Percentiles rank a stretch among this genome's conserved stretches.
phyloP scores from a whole-genome alignment of 2,113 vertebrate genomes.

The Larimichthys polyactis region DNA sequence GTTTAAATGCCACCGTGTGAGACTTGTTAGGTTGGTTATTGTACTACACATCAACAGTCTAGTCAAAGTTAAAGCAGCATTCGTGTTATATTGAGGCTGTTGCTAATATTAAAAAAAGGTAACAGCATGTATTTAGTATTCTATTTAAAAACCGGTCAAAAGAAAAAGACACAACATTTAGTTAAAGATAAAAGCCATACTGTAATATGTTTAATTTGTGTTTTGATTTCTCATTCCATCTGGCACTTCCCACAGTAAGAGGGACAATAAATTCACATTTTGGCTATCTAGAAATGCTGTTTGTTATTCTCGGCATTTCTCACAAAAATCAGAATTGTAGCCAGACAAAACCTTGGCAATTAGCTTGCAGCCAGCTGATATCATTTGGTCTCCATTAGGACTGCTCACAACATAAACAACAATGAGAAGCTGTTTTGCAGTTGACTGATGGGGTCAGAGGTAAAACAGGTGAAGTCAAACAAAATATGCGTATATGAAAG shows the following conservation, averaged over 20 bases:
- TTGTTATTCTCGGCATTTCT: constrained; percentile 39
- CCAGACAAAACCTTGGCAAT: constrained; percentile 48
- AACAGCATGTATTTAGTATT: constrained; percentile 46
- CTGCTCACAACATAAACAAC: constrained; percentile 35
- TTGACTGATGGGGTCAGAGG: constrained; percentile 45
- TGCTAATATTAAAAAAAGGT: constrained; percentile 45
- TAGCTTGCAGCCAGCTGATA: constrained; percentile 41
- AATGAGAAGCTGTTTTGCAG: constrained; percentile 26
- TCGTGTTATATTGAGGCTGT: constrained; percentile 63
- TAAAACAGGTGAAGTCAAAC: constrained; percentile 51
- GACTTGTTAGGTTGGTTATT: constrained; percentile 46
- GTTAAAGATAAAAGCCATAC: constrained; percentile 45
- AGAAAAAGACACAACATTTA: constrained; percentile 41
- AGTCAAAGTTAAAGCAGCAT: constrained; percentile 73
- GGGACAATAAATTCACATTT: constrained; percentile 71
- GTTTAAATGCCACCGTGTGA: constrained; percentile 17
- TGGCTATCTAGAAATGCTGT: constrained; percentile 44
- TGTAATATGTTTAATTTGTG: constrained; percentile 49
- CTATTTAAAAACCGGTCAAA: constrained; percentile 49
- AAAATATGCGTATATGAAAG: constrained; percentile 20
- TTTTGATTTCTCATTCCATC: constrained; percentile 58
- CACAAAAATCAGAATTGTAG: constrained; percentile 37
- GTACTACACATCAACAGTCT: constrained; percentile 46
- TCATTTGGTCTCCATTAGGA: constrained; percentile 69
- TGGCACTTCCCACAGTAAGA: constrained; percentile 63